Conservation (phyloP, 2,888 invertebrate genomes). For the Sesia bembeciformis region DNA sequence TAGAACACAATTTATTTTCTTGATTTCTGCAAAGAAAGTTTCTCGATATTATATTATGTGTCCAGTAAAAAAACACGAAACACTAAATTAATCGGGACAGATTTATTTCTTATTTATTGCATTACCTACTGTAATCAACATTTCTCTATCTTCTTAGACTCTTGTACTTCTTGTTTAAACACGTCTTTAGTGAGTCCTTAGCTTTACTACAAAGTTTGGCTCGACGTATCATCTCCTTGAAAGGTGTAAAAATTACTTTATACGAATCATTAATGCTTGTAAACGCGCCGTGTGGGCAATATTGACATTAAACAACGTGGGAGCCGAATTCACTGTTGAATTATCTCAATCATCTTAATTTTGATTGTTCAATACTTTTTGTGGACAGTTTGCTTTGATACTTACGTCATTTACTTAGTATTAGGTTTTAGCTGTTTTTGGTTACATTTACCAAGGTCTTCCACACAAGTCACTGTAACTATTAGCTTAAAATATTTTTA, state of each 20-base stretch:
- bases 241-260: slow-evolving; percentile 34
- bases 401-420: slow-evolving; percentile 1
- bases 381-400: slow-evolving; percentile 1
- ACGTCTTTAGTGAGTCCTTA: no score
- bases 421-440: neutral
- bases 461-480: neutral
- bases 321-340: slow-evolving; percentile 5
- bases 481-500: neutral
- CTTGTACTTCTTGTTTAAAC: no score
- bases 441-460: neutral
- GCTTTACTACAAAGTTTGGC: no score
- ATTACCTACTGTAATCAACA: no score
- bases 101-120: no score
- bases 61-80: no score
- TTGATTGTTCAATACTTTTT: neutral
- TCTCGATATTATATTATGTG: no score
- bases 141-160: no score
- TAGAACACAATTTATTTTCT: no score
- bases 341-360: slow-evolving; percentile 4
- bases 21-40: no score
- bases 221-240: slow-evolving; percentile 25
- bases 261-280: slow-evolving; percentile 12
- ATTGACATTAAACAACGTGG: slow-evolving; percentile 5
- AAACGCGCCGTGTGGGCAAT: slow-evolving; percentile 4
- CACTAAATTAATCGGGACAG: no score